Evolutionary conservation across 30 jellyfish, hydroid and myxozoan genomes (phyloP).

Genomic region (Aurelia coerulea): DNA sequence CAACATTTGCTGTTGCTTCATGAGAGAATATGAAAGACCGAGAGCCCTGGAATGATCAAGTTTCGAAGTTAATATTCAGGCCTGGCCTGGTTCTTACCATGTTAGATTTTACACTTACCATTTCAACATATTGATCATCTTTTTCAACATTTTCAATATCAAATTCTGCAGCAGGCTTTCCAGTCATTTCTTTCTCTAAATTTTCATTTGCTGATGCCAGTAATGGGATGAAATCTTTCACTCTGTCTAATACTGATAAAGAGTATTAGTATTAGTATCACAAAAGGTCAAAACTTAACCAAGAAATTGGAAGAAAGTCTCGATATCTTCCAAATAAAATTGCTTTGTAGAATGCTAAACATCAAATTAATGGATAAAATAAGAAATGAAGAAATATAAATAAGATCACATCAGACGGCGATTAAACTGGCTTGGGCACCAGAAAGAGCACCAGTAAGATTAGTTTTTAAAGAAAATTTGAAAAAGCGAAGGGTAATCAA

Average conservation of each 20-base stretch:
- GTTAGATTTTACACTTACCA: constrained; percentile 15
- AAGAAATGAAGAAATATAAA: background rate
- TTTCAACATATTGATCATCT: constrained; percentile 53
- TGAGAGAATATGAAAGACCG: too few species aligned
- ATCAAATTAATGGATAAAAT: background rate
- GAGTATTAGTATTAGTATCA: background rate
- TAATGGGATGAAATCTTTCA: constrained; percentile 42
- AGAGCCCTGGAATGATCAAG: too few species aligned
- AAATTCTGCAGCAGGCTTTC: constrained; percentile 11
- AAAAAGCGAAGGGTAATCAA: too few species aligned
- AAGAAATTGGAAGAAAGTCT: background rate
- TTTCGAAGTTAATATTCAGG: too few species aligned
- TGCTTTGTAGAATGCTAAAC: too few species aligned
- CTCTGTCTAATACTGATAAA: constrained; percentile 38
- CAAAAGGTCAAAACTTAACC: background rate
- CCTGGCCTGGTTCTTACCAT: too few species aligned
- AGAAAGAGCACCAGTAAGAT: too few species aligned
- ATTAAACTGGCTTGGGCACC: too few species aligned
- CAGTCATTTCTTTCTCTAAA: constrained; percentile 29
- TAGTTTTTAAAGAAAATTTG: too few species aligned
- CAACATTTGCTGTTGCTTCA: too few species aligned
- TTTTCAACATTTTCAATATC: constrained; percentile 51
- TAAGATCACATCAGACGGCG: too few species aligned
- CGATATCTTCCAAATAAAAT: too few species aligned
- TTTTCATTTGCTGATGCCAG: constrained; percentile 48